Percentiles rank a stretch among this genome's conserved stretches.
phyloP scores from a whole-genome alignment of 2,113 vertebrate genomes.

The Dasyprocta punctata region DNA sequence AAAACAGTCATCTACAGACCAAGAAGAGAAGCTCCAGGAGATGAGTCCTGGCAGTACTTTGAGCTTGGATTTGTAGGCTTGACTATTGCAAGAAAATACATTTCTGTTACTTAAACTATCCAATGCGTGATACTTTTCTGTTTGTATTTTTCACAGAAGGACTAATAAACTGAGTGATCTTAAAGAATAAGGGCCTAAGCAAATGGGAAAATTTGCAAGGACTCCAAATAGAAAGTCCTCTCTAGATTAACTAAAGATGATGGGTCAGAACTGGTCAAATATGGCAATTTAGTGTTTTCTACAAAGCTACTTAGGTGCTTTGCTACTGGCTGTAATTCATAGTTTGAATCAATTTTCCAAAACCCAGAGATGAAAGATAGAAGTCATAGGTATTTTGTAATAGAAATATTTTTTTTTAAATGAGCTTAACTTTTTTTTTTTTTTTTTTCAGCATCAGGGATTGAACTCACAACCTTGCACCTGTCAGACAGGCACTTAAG shows the following conservation, averaged over 20 bases:
- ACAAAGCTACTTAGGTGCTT: not conserved
- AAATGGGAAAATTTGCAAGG: not conserved
- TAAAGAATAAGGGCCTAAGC: not conserved
- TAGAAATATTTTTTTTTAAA: too few relatives aligned
- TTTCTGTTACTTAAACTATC: not conserved
- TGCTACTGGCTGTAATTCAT: not conserved
- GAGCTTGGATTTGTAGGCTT: not conserved
- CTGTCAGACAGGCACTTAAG: too few relatives aligned
- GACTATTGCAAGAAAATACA: not conserved
- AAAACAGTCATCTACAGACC: not conserved
- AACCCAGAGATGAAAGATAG: not conserved
- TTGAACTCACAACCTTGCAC: too few relatives aligned
- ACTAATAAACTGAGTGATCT: not conserved
- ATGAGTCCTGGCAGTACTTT: not conserved
- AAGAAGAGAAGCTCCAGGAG: not conserved
- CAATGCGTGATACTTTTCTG: too few relatives aligned
- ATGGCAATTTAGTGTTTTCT: not conserved
- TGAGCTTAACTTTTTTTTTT: too few relatives aligned
- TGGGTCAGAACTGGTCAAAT: not conserved
- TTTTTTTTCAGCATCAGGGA: too few relatives aligned
- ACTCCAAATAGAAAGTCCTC: not conserved
- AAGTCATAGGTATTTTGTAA: not conserved
- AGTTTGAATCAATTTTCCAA: constrained; percentile 6
- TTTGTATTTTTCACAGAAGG: not conserved
- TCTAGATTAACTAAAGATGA: not conserved